Percentiles rank a stretch among this genome's conserved stretches.
phyloP scores from a whole-genome alignment of 2,888 invertebrate genomes.

The Callimorpha dominula region DNA sequence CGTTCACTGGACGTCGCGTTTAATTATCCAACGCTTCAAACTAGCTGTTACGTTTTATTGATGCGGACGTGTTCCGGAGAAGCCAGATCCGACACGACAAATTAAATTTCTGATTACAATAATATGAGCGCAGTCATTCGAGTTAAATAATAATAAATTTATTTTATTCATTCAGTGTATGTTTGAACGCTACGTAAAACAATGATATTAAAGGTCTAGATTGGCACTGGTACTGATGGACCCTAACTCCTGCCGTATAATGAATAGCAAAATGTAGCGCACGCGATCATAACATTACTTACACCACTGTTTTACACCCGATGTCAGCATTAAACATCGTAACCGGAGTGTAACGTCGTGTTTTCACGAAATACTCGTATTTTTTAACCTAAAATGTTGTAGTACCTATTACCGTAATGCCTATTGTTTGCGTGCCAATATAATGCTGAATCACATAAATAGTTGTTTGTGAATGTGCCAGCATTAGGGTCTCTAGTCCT shows the following conservation, averaged over 20 bases:
- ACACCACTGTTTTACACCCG: constrained; percentile 37
- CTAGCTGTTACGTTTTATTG: constrained; percentile 55
- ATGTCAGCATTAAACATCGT: constrained; percentile 38
- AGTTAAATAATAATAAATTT: not conserved
- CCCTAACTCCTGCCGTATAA: constrained; percentile 51
- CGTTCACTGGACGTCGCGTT: constrained; percentile 34
- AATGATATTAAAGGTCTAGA: not conserved
- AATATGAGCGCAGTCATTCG: not conserved
- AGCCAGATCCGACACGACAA: constrained; percentile 1
- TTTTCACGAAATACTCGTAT: constrained; percentile 34
- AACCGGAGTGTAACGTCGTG: constrained; percentile 37
- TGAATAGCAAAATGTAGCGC: constrained; percentile 54
- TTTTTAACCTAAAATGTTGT: constrained; percentile 30
- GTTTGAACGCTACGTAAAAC: not conserved
- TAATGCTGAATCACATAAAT: constrained; percentile 40
- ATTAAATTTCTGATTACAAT: not conserved
- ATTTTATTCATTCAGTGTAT: not conserved
- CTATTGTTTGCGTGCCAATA: constrained; percentile 36
- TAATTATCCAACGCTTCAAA: constrained; percentile 52
- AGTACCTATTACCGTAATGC: constrained; percentile 25
- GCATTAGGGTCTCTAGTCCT: constrained; percentile 39
- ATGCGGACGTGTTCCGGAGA: constrained; percentile 19
- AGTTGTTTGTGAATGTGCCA: constrained; percentile 47
- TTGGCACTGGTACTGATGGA: constrained; percentile 23
- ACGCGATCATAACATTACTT: constrained; percentile 64